Evolutionary conservation across 2,113 vertebrate species (phyloP), one percentile per base, ranked within the genome.

Genomic region (Thalassoma bifasciatum): DNA sequence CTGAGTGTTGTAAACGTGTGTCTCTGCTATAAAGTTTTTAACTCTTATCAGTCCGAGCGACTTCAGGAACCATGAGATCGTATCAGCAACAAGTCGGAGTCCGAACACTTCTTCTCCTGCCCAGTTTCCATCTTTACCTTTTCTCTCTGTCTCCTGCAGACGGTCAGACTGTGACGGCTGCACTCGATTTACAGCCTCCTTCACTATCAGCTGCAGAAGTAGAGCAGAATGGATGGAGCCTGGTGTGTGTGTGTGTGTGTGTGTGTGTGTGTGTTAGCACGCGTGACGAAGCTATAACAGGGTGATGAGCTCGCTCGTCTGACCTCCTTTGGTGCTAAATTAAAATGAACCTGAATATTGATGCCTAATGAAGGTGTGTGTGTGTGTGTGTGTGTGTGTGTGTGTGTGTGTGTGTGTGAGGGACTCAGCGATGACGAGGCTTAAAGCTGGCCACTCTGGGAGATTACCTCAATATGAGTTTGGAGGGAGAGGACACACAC

Each of bases 321-420:
- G 90, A 91, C 90, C 88, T 91, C 87, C 82, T 91, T 91, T 89
- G 59, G 90, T 81, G 90, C 90, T 91, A 91, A 91, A 90, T 91
- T 89, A 89, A 88, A 91, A 90, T 70, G 70, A 91, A 88, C 90
- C 90, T 89, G 83, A 90, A 91, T 89, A 88, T 91, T 88, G 88
- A 91, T 70, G 82, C 74, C 77, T 87, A 86, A 91, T 90, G 88
- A 91, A 85, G 85, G 77, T 64, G 71, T 58, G 72, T 83, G 72
- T 64, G 75, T 79, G 84, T 75, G 67, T 62, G 75, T 64, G 74
- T 42, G 66, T 64, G 75, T 59, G 54, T 62, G 75, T 63, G 74
- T 49, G 69, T 59, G 74, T 49, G 69, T 59, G 58, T 63, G 74
- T 57, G 63, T 52, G 70, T 47, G 56, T 8, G 21, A 8, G 59